Evolutionary conservation across 2,113 vertebrate genomes (phyloP), one percentile per base, ranked within the genome.

Genomic region (Scomber scombrus): DNA sequence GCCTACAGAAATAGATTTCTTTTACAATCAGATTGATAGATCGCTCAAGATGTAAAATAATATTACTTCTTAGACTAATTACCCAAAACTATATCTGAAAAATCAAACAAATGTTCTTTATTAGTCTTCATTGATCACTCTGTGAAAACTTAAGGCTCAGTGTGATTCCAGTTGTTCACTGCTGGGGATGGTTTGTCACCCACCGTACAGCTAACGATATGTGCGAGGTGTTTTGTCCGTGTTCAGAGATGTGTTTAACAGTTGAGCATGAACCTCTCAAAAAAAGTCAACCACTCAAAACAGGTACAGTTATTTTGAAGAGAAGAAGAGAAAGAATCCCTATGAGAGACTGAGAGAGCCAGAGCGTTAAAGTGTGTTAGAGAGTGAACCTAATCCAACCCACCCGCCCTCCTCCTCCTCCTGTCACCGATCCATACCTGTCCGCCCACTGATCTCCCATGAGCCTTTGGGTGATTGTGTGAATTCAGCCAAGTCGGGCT

Each of bases 361-460:
- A 56, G 47, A 85, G 67, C 14, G 18, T 72, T 75, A 13, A 73
- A 85, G 56, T 86, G 75, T 77, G 60, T 81, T 57, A 45, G 16
- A 54, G 31, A 75, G 40, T 67, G 70, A 88, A 89, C 63, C 31
- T 55, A 70, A 78, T 88, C 76, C 74, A 77, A 62, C 81, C 78
- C 12, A 40, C 55, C 29, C 26, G 47, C 57, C 72, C 13, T 83
- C 54, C 75, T 68, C 62, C 46, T 50, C 81, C 72, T 51, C 63
- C 18, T 57, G 86, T 84, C 77, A 69, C 34, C 21, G 13, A 92
- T 94, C 91, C 77, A 83, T 92, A 91, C 88, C 90, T 89, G 86
- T 89, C 87, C 88, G 18, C 90, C 88, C 82, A 86, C 90, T 86
- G 80, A 88, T 90, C 91, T 89, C 90, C 87, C 91, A 90, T 85